Percentiles rank a stretch among this genome's conserved stretches.
phyloP scores from a whole-genome alignment of 2,888 invertebrate genomes.

The Saturnia pavonia region DNA sequence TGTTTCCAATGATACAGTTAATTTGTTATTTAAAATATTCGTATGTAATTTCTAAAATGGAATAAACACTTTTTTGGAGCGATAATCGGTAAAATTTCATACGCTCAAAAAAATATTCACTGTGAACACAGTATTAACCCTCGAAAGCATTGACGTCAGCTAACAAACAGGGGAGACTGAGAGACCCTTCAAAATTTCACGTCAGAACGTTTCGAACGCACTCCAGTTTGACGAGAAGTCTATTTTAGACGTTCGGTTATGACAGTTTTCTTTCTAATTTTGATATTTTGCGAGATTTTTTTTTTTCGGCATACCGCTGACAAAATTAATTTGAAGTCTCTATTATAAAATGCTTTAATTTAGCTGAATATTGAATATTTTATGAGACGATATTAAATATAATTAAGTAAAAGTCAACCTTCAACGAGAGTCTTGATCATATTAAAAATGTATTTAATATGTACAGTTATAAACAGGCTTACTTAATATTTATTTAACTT shows the following conservation, averaged over 20 bases:
- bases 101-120: slow-evolving; percentile 13
- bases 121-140: slow-evolving; percentile 34
- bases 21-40: too few relatives aligned
- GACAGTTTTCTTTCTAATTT: slow-evolving; percentile 37
- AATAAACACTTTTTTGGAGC: not conserved
- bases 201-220: slow-evolving; percentile 53
- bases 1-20: not conserved
- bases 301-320: not conserved
- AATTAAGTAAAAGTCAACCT: not conserved
- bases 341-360: not conserved
- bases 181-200: slow-evolving; percentile 54
- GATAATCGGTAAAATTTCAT: not conserved
- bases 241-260: slow-evolving; percentile 56
- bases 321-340: not conserved
- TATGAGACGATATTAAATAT: not conserved
- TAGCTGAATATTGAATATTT: not conserved
- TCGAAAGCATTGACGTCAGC: slow-evolving; percentile 52
- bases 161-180: slow-evolving; percentile 47
- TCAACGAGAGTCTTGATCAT: not conserved
- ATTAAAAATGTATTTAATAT: not conserved
- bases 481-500: too few relatives aligned
- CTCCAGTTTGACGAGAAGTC: slow-evolving; percentile 49
- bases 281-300: slow-evolving; percentile 18
- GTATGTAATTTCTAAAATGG: not conserved
- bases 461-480: not conserved